Base-by-base conservation (phyloP, 2,888 invertebrate species). In the Xanthorhoe designata region DNA sequence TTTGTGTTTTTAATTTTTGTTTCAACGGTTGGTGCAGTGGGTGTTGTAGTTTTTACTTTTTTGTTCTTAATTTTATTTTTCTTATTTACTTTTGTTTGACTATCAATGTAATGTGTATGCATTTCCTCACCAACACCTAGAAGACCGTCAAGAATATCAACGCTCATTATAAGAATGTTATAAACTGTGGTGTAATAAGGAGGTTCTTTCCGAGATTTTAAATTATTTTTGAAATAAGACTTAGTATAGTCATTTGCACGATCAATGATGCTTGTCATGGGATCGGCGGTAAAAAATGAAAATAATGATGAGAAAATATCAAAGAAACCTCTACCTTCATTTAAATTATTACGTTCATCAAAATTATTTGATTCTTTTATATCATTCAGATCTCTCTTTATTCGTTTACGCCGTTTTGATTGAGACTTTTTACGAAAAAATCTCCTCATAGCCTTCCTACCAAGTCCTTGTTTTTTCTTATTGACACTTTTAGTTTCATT, bases 111-210 rank as follows among this genome's bases (percentile, higher is more conserved):
- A 72, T 81, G 82, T 15, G 81, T 79, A 38, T 73, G 71, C 38
- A 90, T 69, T 47, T 83, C 84, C 57, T 86, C 78, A 19, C 86
- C 82, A 15, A 87, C 79, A 29, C 85, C 78, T 29, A 88, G 73
- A 4, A 91, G 72, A 18, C 87, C 88, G 64, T 92, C 89, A 0
- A 92, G 80, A 0, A 88, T 64, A 68, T 92, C 90, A 58, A 94
- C 66, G 47, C 81, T 83, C 67, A 85, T 81, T 78, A 89, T 82
- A 4, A 93, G 70, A 64, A 88, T 65, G 49, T 87, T 84, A 66
- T 91, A 90, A 9, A 86, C 80, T 19, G 84, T 61, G 8, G 79
- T 80, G 61, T 92, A 92, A 70, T 87, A 91, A 8, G 75, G 70
- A 0, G 92, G 90, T 56, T 78, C 81, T 70, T 60, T 64, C 1